Conservation (phyloP, 1,140 invertebrate genomes). For the Bombus vancouverensis region DNA sequence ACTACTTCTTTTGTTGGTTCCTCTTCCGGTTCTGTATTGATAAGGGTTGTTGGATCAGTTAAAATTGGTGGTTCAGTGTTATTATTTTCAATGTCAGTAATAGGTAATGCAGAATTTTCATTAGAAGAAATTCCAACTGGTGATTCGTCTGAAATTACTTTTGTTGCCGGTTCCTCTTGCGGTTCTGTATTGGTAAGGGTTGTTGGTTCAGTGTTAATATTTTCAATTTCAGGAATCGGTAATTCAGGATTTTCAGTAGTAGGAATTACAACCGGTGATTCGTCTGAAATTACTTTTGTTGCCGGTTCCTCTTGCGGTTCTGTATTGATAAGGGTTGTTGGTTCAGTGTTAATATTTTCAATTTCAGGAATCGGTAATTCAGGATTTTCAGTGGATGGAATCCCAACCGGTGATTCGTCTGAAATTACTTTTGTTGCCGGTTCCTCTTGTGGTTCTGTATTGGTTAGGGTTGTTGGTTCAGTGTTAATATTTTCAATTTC, state of each 20-base stretch:
- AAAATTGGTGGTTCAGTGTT: neutral
- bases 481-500: neutral
- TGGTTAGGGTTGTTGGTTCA: neutral
- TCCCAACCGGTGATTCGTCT: too few relatives aligned
- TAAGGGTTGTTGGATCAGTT: too few relatives aligned
- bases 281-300: accelerated
- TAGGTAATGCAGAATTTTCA: too few relatives aligned
- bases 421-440: too few relatives aligned
- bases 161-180: accelerated
- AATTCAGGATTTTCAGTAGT: accelerated
- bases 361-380: too few relatives aligned
- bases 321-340: neutral
- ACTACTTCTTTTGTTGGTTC: accelerated
- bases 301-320: neutral
- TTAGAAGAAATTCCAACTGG: accelerated
- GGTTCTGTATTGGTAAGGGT: accelerated
- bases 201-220: too few relatives aligned
- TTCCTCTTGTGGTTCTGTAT: too few relatives aligned
- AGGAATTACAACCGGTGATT: neutral
- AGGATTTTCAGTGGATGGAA: too few relatives aligned
- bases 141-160: neutral
- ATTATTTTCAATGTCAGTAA: neutral
- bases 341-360: neutral
- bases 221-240: too few relatives aligned
- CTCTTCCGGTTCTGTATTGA: accelerated